Evolutionary conservation across 2,797 vertebrate genomes (phyloP).

Genomic region (Poeciliopsis gracilis): DNA sequence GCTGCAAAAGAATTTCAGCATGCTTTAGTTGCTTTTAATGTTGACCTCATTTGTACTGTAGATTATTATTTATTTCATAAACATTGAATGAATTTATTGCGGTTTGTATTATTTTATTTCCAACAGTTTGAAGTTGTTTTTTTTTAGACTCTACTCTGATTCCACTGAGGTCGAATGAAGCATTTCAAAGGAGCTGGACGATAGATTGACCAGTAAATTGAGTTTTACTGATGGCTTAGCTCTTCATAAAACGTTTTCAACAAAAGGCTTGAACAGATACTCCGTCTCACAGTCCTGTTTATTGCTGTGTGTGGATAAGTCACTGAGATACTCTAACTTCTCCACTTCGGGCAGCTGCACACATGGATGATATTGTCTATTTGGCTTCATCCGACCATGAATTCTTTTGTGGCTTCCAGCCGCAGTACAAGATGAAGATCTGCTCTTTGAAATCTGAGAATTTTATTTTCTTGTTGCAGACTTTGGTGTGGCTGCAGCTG

Average conservation of each 20-base stretch:
- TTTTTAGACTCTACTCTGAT: conserved; percentile 7
- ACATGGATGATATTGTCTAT: conserved; percentile 40
- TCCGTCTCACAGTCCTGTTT: conserved; percentile 29
- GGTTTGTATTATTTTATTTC: background rate
- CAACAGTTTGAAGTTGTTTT: background rate
- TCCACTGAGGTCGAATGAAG: conserved; percentile 21
- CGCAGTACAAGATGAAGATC: conserved; percentile 36
- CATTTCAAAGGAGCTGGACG: conserved; percentile 7
- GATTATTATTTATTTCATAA: too few species aligned
- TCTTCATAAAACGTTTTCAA: conserved; percentile 18
- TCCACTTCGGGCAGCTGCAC: conserved; percentile 23
- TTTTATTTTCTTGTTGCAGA: conserved; percentile 13
- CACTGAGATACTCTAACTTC: conserved; percentile 24
- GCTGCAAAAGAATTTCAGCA: too few species aligned
- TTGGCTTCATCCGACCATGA: conserved; percentile 36
- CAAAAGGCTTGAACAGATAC: conserved; percentile 10
- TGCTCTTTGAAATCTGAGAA: background rate
- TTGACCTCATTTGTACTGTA: too few species aligned
- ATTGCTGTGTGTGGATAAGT: conserved; percentile 25
- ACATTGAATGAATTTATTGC: background rate
- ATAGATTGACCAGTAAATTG: conserved; percentile 26
- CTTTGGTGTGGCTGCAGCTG: conserved; percentile 15
- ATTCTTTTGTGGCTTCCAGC: conserved; percentile 24
- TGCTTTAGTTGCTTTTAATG: too few species aligned
- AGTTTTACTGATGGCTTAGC: conserved; percentile 22